Percentiles rank a stretch among this genome's conserved stretches.
These are phyloP conservation scores for Acleris laterana DNA, from an alignment of 2,888 invertebrate genomes.

Conservation along the genomic window DNA sequence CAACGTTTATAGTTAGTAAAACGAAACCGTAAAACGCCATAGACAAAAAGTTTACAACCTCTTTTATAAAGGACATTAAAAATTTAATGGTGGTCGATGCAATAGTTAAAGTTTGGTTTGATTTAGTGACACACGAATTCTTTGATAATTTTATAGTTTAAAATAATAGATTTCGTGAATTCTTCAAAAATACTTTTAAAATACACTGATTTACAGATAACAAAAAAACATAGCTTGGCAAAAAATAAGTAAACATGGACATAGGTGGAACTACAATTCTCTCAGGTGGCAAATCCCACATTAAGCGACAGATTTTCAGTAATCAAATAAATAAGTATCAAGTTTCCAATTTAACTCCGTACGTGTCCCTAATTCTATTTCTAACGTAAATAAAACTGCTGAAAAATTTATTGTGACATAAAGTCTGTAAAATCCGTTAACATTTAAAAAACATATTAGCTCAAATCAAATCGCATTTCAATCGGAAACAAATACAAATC, in stretches of 20 bases:
- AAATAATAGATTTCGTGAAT: conserved; percentile 22
- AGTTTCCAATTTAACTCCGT: too few species aligned
- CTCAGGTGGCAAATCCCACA: too few species aligned
- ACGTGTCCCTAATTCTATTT: too few species aligned
- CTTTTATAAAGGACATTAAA: conserved; percentile 45
- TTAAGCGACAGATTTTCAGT: too few species aligned
- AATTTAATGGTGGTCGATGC: conserved; percentile 44
- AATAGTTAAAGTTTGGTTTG: conserved; percentile 41
- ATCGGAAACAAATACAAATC: conserved; percentile 22
- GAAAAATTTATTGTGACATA: too few species aligned
- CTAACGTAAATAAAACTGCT: too few species aligned
- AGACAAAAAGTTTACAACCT: conserved; percentile 45
- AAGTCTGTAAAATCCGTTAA: too few species aligned
- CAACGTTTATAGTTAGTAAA: conserved; percentile 37
- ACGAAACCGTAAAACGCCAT: conserved; percentile 37
- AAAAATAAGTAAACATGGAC: too few species aligned
- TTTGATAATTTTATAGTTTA: conserved; percentile 26
- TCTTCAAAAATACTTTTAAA: conserved; percentile 8
- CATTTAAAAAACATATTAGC: not conserved
- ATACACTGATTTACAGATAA: too few species aligned
- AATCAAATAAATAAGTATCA: too few species aligned
- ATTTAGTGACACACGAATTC: conserved; percentile 37
- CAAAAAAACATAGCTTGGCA: too few species aligned
- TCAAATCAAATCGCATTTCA: conserved; percentile 1
- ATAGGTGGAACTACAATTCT: too few species aligned